Evolutionary conservation across 1,140 invertebrate species (phyloP).

Genomic region (Penaeus indicus): DNA sequence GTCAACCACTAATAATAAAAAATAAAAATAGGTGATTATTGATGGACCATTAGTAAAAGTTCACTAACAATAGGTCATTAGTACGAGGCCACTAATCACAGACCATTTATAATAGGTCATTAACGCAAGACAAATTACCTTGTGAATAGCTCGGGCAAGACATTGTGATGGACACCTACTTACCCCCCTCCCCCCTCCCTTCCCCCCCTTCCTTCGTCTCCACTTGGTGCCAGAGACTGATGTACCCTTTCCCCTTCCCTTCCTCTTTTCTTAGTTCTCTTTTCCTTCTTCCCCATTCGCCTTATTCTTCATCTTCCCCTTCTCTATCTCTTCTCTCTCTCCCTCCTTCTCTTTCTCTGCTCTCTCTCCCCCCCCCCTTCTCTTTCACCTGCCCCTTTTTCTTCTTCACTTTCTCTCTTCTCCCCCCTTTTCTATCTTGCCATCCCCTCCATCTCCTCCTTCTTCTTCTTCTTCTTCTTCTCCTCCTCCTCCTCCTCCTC

Average conservation of each 20-base stretch:
- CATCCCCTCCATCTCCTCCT: neutral
- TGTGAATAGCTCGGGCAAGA: too few relatives aligned
- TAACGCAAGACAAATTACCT: too few relatives aligned
- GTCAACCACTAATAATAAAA: too few relatives aligned
- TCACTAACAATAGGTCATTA: too few relatives aligned
- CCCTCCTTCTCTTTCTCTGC: neutral
- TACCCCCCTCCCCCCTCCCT: too few relatives aligned
- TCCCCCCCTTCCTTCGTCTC: neutral
- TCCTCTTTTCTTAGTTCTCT: neutral
- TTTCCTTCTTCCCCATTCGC: neutral
- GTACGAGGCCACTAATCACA: too few relatives aligned
- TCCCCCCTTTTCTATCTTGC: too few relatives aligned
- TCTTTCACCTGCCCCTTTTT: too few relatives aligned
- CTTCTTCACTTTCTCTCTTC: neutral
- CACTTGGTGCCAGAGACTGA: neutral
- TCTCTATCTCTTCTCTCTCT: neutral
- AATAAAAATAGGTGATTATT: too few relatives aligned
- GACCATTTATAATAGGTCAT: too few relatives aligned
- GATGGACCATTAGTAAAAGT: too few relatives aligned
- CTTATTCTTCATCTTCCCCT: neutral
- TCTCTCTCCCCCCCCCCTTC: neutral
- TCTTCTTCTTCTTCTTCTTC: neutral
- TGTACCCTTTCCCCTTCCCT: neutral
- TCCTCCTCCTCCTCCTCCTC: neutral
- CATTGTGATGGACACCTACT: too few relatives aligned